These are phyloP conservation scores for Stenopsyche tienmushanensis DNA, from an alignment of 1,140 invertebrate species.

Conservation along the genomic window DNA sequence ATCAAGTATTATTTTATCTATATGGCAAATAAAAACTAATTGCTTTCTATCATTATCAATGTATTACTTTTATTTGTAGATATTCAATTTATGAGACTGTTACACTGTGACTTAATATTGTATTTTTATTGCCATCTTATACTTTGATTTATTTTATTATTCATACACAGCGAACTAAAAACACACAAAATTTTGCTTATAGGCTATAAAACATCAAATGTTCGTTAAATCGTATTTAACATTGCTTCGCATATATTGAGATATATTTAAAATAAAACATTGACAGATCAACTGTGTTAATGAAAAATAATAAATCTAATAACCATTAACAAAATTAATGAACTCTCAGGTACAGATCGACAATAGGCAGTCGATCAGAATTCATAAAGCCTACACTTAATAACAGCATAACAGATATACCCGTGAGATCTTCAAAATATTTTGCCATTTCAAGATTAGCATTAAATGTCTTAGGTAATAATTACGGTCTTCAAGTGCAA, in stretches of 20 bases:
- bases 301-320: neutral
- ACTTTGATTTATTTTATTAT: too few relatives aligned
- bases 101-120: too few relatives aligned
- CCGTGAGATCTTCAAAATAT: neutral
- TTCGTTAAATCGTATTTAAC: neutral
- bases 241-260: neutral
- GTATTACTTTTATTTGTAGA: too few relatives aligned
- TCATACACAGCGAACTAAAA: too few relatives aligned
- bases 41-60: too few relatives aligned
- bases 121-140: neutral
- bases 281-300: neutral
- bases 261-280: neutral
- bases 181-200: neutral
- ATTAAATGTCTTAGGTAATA: neutral
- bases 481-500: too few relatives aligned
- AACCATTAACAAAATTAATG: neutral
- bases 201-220: neutral
- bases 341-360: slow-evolving; percentile 2
- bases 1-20: too few relatives aligned
- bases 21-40: too few relatives aligned
- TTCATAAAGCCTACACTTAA: neutral
- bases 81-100: too few relatives aligned
- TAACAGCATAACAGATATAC: neutral
- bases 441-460: neutral
- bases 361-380: neutral